Percentiles rank a stretch among this genome's conserved stretches.
phyloP scores from a whole-genome alignment of 1,140 invertebrate species.

The Platyscapa corneri region DNA sequence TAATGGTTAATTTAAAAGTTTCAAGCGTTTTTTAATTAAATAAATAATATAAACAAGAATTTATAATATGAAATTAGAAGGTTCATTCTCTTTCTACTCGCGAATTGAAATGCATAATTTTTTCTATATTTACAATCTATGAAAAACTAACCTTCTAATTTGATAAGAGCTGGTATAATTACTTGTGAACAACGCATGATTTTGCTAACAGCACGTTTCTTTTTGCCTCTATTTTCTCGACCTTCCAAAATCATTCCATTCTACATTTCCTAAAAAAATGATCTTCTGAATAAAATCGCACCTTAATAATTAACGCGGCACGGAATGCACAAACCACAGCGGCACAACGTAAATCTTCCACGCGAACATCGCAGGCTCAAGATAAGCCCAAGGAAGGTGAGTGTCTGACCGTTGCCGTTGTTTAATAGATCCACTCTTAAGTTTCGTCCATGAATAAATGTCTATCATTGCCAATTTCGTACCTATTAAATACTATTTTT shows the following conservation, averaged over 20 bases:
- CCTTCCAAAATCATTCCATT: constrained; percentile 35
- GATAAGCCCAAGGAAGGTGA: constrained; percentile 73
- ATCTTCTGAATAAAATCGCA: constrained; percentile 54
- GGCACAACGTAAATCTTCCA: constrained; percentile 71
- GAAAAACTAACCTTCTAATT: constrained; percentile 52
- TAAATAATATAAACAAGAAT: constrained; percentile 19
- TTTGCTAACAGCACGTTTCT: constrained; percentile 71
- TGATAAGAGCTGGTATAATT: constrained; percentile 46
- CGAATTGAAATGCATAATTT: background rate
- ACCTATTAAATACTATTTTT: background rate
- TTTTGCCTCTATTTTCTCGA: constrained; percentile 61
- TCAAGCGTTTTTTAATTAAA: background rate
- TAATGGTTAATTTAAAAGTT: background rate
- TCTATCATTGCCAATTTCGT: too few relatives aligned
- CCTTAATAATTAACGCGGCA: constrained; percentile 65
- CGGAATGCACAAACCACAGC: constrained; percentile 71
- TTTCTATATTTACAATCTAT: constrained; percentile 15
- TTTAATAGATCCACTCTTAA: constrained; percentile 35
- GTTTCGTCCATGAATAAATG: too few relatives aligned
- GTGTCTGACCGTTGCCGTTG: constrained; percentile 62
- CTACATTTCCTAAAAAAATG: constrained; percentile 26
- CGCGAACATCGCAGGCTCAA: constrained; percentile 69
- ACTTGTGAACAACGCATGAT: constrained; percentile 63
- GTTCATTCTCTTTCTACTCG: constrained; percentile 30
- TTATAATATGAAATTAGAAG: constrained; percentile 51